phyloP scores from a whole-genome alignment of 2,888 invertebrate genomes.

The Stenichneumon culpator region DNA sequence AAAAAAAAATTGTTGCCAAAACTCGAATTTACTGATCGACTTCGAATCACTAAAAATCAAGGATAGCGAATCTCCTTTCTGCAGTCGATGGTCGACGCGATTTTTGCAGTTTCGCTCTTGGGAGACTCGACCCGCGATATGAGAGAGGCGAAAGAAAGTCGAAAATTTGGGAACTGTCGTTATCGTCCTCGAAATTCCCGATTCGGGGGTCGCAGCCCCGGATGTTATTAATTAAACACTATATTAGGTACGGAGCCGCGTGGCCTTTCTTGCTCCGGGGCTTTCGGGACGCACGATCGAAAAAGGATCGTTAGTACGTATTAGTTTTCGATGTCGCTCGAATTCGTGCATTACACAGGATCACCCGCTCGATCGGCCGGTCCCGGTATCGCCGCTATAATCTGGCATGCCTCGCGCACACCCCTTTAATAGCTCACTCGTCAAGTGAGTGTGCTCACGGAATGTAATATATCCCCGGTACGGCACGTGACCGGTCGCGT shows the following conservation, averaged over 20 bases:
- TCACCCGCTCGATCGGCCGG: constrained; percentile 59
- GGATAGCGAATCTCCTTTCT: no score
- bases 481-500: constrained; percentile 87
- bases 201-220: no score
- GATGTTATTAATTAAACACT: background rate
- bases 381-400: constrained; percentile 22
- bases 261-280: constrained; percentile 25
- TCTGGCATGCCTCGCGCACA: constrained; percentile 64
- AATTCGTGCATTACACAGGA: constrained; percentile 42
- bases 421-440: constrained; percentile 81
- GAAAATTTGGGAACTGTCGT: no score
- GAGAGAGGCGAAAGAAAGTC: no score
- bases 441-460: constrained; percentile 84
- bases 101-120: no score
- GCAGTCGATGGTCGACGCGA: no score
- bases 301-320: constrained; percentile 48
- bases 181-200: no score
- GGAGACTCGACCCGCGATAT: no score
- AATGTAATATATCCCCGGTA: constrained; percentile 85
- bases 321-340: constrained; percentile 34
- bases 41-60: no score
- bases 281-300: constrained; percentile 4
- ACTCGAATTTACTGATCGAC: no score
- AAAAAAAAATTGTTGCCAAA: no score
- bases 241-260: constrained; percentile 14